These are phyloP conservation scores for Paraescarpia echinospica DNA, from an alignment of 1,140 invertebrate species.

Conservation along the genomic window DNA sequence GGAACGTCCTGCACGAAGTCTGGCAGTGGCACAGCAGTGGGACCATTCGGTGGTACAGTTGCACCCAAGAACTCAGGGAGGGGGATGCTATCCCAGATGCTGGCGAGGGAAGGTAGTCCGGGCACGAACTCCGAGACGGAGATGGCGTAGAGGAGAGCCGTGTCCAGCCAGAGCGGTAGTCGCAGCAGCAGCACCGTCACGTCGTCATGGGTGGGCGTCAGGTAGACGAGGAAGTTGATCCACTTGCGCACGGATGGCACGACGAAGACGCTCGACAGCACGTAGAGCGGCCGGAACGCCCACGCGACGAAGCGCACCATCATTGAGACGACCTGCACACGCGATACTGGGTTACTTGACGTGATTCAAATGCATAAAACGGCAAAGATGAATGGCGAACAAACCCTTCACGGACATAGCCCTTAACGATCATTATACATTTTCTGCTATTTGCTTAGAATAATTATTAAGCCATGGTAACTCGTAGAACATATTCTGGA, in stretches of 20 bases:
- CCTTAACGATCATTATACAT: no score
- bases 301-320: neutral
- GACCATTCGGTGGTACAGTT: neutral
- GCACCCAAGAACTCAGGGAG: neutral
- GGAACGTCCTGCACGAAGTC: neutral
- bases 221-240: neutral
- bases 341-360: neutral
- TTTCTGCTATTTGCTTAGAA: no score
- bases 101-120: neutral
- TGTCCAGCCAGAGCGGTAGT: neutral
- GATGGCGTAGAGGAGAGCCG: neutral
- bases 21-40: neutral
- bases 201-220: neutral
- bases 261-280: neutral
- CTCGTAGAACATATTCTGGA: no score
- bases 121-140: neutral
- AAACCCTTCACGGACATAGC: no score
- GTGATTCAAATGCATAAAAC: no score
- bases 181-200: neutral
- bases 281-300: neutral
- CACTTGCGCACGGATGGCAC: neutral
- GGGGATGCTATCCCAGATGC: neutral
- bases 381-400: no score
- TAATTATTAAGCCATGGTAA: no score
- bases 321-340: neutral